These are phyloP conservation scores for Sphaeridia pumilis DNA, from an alignment of 2,888 invertebrate species.

Conservation along the genomic window DNA sequence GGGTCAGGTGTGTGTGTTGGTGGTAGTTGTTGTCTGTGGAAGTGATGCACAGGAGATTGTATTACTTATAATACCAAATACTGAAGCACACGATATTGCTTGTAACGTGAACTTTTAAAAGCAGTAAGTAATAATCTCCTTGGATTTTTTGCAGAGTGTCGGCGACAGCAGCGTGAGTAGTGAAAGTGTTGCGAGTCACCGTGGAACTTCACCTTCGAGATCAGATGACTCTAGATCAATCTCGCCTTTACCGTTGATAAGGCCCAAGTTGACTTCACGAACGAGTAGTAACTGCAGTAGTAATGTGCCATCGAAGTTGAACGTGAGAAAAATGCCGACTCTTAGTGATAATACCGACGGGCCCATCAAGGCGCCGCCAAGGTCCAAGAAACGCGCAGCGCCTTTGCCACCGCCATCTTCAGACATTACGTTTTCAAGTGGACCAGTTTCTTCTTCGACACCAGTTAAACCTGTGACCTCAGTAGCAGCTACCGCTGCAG, in stretches of 20 bases:
- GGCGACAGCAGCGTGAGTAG: constrained; percentile 44
- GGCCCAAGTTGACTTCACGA: constrained; percentile 21
- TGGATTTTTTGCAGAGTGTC: constrained; percentile 38
- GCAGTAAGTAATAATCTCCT: too few relatives aligned
- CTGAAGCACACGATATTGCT: too few relatives aligned
- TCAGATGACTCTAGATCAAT: constrained; percentile 45
- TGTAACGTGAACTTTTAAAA: too few relatives aligned
- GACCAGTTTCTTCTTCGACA: constrained; percentile 18
- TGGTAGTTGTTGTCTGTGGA: too few relatives aligned
- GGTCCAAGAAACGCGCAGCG: constrained; percentile 35
- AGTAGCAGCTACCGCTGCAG: constrained; percentile 34
- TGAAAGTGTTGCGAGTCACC: constrained; percentile 44
- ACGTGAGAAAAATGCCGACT: constrained; percentile 6
- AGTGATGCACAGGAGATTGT: too few relatives aligned
- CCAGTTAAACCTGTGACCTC: constrained; percentile 25
- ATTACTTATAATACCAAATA: too few relatives aligned
- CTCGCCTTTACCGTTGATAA: constrained; percentile 34
- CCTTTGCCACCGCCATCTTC: constrained; percentile 43
- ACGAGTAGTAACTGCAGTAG: constrained; percentile 28
- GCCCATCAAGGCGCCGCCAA: constrained; percentile 23
- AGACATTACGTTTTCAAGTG: constrained; percentile 30
- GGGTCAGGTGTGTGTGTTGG: too few relatives aligned
- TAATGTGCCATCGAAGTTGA: constrained; percentile 19
- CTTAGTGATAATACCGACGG: not conserved
- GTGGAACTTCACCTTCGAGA: constrained; percentile 49